Evolutionary conservation across 1,140 invertebrate genomes (phyloP), one percentile per base, ranked within the genome.

Genomic region (Hyphantria cunea): DNA sequence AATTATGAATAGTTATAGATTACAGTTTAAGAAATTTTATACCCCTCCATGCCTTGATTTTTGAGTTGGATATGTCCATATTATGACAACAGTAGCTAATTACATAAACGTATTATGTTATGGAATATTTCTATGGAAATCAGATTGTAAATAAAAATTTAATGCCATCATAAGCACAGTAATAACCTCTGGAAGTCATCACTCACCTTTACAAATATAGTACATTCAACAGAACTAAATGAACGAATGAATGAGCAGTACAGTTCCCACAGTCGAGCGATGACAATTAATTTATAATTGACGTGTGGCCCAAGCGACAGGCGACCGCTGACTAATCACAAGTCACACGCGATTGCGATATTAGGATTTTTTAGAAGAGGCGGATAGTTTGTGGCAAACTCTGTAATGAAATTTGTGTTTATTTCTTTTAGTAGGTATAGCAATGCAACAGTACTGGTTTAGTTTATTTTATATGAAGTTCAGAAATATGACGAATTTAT

Each of bases 241-340:
- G 54, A 31, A n/a, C 14, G 13, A 34, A 37, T 56, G 54, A 58
- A 55, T 34, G 25, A 55, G 50, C 13, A 42, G 51, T 66, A 60
- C 34, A 15, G 56, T 61, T 66, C 64, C 64, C 64, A 66, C 42
- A 34, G 52, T 33, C 12, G 33, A 15, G 37, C 47, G 45, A 60
- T 60, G 31, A 32, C 64, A 66, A 66, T 66, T 66, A 66, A 66
- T 52, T 52, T 42, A 59, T 55, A 60, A 41, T 53, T 47, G 42
- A 37, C 9, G 33, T 47, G 42, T 41, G 49, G 63, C 34, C 0
- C 34, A 59, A 33, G 55, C 34, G 6, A 47, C 14, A 17, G 49
- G 41, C 48, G 49, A 25, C 7, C 7, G 48, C 31, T 9, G 12
- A 47, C 6, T 58, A 58, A 58, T 58, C 10, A 49, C 34, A 25